A percentile compares a stretch with the other conserved stretches of the same genome.
Evolutionary conservation across 2,888 invertebrate species (phyloP).

Genomic region (Lasioglossum villosulum): DNA sequence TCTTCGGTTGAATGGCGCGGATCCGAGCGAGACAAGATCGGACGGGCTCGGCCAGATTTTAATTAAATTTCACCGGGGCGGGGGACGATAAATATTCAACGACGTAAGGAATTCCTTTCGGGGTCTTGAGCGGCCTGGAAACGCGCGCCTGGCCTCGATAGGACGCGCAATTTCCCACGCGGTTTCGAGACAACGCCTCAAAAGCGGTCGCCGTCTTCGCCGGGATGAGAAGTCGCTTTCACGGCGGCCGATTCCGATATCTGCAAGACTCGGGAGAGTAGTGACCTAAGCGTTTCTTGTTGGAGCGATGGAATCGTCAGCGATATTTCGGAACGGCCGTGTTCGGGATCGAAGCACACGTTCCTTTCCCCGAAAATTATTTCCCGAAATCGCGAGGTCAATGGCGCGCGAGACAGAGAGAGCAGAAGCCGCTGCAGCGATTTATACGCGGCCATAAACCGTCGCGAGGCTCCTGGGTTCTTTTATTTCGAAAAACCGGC

Average conservation of each 20-base stretch:
- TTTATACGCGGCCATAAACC: neutral
- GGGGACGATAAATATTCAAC: constrained; percentile 60
- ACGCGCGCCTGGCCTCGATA: constrained; percentile 41
- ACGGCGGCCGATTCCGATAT: constrained; percentile 2
- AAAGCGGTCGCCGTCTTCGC: neutral
- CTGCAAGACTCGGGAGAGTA: neutral
- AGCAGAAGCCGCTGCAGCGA: neutral
- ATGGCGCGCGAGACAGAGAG: neutral
- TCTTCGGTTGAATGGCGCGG: neutral
- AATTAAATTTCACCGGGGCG: neutral
- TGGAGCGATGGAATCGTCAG: neutral
- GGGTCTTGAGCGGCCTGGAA: constrained; percentile 43
- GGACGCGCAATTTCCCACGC: constrained; percentile 56
- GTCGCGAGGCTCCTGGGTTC: neutral
- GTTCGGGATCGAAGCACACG: neutral
- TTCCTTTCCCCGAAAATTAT: neutral
- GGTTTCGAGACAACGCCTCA: constrained; percentile 36
- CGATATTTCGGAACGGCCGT: neutral
- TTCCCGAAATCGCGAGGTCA: neutral
- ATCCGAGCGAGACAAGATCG: neutral
- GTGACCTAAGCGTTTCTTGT: neutral
- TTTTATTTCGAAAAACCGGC: constrained; percentile 6
- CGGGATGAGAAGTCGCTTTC: neutral
- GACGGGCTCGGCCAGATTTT: neutral
- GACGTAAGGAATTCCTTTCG: constrained; percentile 55